These are phyloP conservation scores for Peromyscus polionotus DNA, from an alignment of 2,113 vertebrate species.

Conservation along the genomic window DNA sequence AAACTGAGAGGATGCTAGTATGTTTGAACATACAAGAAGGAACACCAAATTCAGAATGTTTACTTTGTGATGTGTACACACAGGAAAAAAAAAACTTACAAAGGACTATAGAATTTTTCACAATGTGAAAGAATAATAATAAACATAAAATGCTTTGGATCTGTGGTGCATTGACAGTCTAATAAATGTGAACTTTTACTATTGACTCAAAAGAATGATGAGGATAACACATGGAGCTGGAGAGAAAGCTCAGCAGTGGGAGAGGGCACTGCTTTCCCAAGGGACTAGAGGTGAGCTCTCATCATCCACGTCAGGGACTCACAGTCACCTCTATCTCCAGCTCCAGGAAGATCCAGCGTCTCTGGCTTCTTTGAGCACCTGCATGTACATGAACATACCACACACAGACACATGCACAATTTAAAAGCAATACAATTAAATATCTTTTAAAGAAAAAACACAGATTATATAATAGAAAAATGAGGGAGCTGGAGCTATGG, in stretches of 20 bases:
- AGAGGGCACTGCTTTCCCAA: too few relatives aligned
- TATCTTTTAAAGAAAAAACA: neutral
- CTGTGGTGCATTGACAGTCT: neutral
- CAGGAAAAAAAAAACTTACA: neutral
- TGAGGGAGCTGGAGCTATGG: neutral
- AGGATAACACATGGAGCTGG: neutral
- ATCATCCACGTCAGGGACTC: neutral
- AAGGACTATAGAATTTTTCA: neutral
- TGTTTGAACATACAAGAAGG: neutral
- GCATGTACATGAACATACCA: neutral
- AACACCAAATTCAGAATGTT: neutral
- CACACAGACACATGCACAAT: neutral
- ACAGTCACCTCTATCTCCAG: neutral
- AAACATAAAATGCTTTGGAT: neutral
- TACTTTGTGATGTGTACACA: neutral
- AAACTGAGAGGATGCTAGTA: neutral
- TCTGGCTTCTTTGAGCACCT: neutral
- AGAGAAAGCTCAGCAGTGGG: neutral
- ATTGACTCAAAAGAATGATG: neutral
- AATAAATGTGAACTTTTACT: neutral
- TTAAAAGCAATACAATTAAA: neutral
- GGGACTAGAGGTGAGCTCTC: neutral
- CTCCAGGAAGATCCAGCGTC: neutral
- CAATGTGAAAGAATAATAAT: neutral
- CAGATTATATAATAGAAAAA: neutral